Percentiles rank a stretch among this genome's conserved stretches.
Evolutionary conservation across 2,888 invertebrate genomes (phyloP).

Genomic region (Myathropa florea): DNA sequence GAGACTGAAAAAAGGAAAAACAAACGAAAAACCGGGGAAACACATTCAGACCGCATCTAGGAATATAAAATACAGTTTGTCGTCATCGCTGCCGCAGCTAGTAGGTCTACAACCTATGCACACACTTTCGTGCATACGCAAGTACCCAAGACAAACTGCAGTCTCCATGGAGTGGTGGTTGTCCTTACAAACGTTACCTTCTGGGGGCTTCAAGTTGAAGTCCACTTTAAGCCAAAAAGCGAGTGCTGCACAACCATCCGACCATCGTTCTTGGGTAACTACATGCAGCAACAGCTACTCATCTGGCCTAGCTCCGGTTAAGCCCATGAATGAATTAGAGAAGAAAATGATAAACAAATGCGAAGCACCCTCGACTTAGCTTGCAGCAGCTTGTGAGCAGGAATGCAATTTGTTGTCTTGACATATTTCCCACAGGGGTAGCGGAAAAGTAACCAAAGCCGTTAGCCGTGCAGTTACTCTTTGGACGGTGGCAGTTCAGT

Average conservation of each 20-base stretch:
- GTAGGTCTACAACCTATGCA: slow-evolving; percentile 23
- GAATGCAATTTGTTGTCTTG: slow-evolving; percentile 27
- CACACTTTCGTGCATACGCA: background rate
- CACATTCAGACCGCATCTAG: slow-evolving; percentile 15
- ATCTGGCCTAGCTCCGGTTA: slow-evolving; percentile 23
- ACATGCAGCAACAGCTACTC: slow-evolving; percentile 28
- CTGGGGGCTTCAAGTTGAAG: background rate
- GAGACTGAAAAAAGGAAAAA: background rate
- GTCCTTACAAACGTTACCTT: slow-evolving; percentile 17
- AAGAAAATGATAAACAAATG: slow-evolving; percentile 36
- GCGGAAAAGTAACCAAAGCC: slow-evolving; percentile 14
- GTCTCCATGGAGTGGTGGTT: too few relatives aligned
- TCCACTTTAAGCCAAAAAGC: slow-evolving; percentile 10
- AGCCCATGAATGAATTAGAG: slow-evolving; percentile 38
- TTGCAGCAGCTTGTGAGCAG: slow-evolving; percentile 23
- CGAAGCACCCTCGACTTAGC: slow-evolving; percentile 14
- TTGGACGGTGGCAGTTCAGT: too few relatives aligned
- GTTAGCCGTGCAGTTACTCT: background rate
- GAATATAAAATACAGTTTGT: slow-evolving; percentile 14
- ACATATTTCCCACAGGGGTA: slow-evolving; percentile 59
- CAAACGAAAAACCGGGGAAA: background rate
- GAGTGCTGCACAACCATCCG: background rate
- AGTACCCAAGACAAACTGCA: background rate
- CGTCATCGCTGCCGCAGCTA: slow-evolving; percentile 1
- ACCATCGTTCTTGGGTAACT: background rate